Base-by-base conservation (phyloP, 2,888 invertebrate species). In the Cantharis rufa region DNA sequence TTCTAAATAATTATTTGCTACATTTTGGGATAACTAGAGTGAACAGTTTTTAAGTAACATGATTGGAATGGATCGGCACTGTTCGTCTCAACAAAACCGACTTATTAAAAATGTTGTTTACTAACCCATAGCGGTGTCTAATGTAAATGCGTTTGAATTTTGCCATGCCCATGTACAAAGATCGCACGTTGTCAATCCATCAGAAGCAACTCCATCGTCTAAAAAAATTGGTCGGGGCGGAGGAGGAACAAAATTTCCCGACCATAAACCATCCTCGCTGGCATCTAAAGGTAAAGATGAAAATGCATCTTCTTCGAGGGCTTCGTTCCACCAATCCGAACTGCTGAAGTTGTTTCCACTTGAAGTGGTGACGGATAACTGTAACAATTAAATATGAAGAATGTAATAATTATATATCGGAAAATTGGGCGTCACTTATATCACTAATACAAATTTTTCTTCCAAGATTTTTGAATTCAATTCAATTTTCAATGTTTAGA, bases 131-230 rank as follows among this genome's bases (percentile, higher is more conserved):
- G 91, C 90, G 80, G 90, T 90, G 83, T 92, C 92, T 81, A 90
- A 76, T 7, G 83, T 81, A 89, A 90, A 88, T 88, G 83, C 80
- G 71, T 84, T 84, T 68, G 81, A 82, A 27, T 89, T 89, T 85
- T 91, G 91, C 90, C 92, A 91, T 83, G 93, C 93, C 93, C 93
- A 93, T 82, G 93, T 90, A 87, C 93, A 93, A 82, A 93, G 90
- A 89, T 93, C 93, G 88, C 93, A 93, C 85, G 93, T 93, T 84
- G 93, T 93, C 81, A 93, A 90, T 78, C 93, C 93, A 87, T 93
- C 93, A 78, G 92, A 90, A 81, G 90, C 89, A 82, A 91, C 90
- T 80, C 89, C 89, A 81, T 92, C 92, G 84, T 93, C 92, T 80
- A 93, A 89, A 86, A 91, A 92, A 70, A 92, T 90, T 73, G 92